phyloP scores from a whole-genome alignment of 2,797 vertebrate genomes.

The Dromococcyx pavoninus region DNA sequence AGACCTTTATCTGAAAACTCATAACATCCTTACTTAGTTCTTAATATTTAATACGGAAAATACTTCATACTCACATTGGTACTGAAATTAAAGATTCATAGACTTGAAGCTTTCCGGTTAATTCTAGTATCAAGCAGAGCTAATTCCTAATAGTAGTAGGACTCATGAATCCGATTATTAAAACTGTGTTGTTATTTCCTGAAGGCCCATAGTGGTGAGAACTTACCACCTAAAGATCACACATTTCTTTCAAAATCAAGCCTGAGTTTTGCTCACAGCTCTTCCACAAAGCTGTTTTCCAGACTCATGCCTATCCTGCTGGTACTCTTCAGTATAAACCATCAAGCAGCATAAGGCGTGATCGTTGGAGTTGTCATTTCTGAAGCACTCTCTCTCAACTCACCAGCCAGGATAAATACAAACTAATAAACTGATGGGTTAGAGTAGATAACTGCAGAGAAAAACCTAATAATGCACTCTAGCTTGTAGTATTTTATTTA shows the following conservation, averaged over 20 bases:
- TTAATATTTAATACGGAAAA: not conserved
- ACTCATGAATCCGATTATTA: not conserved
- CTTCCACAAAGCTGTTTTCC: not conserved
- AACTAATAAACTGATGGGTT: not conserved
- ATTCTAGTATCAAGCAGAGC: not conserved
- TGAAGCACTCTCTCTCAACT: not conserved
- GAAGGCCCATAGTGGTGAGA: not conserved
- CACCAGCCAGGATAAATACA: not conserved
- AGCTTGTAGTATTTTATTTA: not conserved
- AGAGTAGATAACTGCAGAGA: not conserved
- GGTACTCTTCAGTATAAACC: not conserved
- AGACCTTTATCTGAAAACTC: not conserved
- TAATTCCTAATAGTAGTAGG: not conserved
- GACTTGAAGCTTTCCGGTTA: not conserved
- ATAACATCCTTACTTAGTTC: not conserved
- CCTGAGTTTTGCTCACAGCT: not conserved
- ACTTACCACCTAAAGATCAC: not conserved
- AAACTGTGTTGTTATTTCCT: not conserved
- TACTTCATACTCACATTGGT: not conserved
- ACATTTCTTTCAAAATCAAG: not conserved
- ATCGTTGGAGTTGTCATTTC: not conserved
- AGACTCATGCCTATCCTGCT: not conserved
- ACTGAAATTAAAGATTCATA: not conserved
- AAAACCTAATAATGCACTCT: not conserved
- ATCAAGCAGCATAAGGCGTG: not conserved